Evolutionary conservation across 2,113 vertebrate genomes (phyloP), one percentile per base, ranked within the genome.

Genomic region (Micromys minutus): DNA sequence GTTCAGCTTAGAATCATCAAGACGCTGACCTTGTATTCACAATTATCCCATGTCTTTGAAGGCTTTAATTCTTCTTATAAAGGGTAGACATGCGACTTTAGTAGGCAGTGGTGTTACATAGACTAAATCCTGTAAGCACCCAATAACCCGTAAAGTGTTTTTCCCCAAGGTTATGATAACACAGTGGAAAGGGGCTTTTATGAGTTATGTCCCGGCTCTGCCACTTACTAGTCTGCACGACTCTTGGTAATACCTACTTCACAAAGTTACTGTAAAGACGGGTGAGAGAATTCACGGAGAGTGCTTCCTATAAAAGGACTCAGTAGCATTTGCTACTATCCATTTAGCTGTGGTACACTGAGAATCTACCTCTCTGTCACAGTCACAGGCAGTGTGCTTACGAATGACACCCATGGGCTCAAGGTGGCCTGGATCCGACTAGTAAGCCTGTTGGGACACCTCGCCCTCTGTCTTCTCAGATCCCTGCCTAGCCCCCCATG

Each of bases 11-110:
- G 52, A 85, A 65, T 21, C 9, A 4, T 17, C 7, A 5, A 61
- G 57, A 83, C 61, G 26, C 26, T 17, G 94, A 74, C 79, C 50
- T 93, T 77, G 65, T 65, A 39, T 42, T 39, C 17, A n/a, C 13
- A 84, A 29, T 55, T 71, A 92, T 77, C 29, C 91, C 71, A 55
- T 59, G 22, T 93, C 36, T 81, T 34, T 69, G 39, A 29, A 29
- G 10, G 17, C 71, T 93, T 89, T 47, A 42, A 50, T 74, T 86
- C 50, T 93, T 93, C 59, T 85, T 87, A n/a, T 67, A 88, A 77
- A 42, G 87, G 26, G 52, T 5, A 71, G 15, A 36, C 5, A 50
- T 67, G 57, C 26, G 39, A 69, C 24, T 39, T 87, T 31, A 76
- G 47, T 22, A 67, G 83, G 34, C n/a, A 92, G 45, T n/a, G 0